Conservation (phyloP, 2,888 invertebrate species). For the Apotomis betuletana region DNA sequence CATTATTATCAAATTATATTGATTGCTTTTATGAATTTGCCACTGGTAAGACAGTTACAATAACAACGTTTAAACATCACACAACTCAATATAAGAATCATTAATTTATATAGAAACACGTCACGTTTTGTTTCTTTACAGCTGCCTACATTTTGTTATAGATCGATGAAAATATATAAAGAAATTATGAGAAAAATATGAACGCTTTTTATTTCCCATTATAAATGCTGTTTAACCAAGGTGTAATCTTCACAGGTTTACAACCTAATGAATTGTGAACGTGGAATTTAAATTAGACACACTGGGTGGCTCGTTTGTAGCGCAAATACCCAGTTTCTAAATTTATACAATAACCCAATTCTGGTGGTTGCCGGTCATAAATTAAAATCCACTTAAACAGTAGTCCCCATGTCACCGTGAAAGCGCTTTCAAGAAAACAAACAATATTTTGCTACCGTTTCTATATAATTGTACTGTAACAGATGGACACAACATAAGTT, state of each 20-base stretch:
- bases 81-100: no score
- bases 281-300: slow-evolving; percentile 56
- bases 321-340: slow-evolving; percentile 58
- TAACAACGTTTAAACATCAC: no score
- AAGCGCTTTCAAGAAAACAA: slow-evolving; percentile 76
- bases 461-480: slow-evolving; percentile 66
- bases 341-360: slow-evolving; percentile 74
- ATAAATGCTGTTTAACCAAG: no score
- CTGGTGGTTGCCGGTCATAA: slow-evolving; percentile 72
- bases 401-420: slow-evolving; percentile 76
- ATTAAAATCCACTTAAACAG: slow-evolving; percentile 68
- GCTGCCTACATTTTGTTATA: no score
- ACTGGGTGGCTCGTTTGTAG: slow-evolving; percentile 60
- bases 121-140: no score
- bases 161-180: no score
- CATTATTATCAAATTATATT: no score
- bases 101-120: no score
- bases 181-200: no score
- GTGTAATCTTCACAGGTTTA: slow-evolving; percentile 2
- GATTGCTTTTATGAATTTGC: no score
- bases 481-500: slow-evolving; percentile 68
- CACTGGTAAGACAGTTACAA: no score
- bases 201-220: no score
- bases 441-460: slow-evolving; percentile 81
- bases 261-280: slow-evolving; percentile 21